These are phyloP conservation scores for Atherix ibis DNA, from an alignment of 2,888 invertebrate genomes.

Conservation along the genomic window DNA sequence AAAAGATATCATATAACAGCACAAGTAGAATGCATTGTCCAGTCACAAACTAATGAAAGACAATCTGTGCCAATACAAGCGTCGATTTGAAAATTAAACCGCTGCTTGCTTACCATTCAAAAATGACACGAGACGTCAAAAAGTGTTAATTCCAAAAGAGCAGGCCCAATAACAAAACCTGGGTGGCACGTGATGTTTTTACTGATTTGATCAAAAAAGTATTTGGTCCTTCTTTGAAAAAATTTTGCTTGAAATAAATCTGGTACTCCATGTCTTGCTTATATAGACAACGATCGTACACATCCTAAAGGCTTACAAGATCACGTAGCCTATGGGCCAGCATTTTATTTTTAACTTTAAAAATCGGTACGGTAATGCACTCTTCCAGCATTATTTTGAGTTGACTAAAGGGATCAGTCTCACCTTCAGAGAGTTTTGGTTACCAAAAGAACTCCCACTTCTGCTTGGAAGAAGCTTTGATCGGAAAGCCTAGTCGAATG, in stretches of 20 bases:
- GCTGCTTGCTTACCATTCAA: slow-evolving; percentile 7
- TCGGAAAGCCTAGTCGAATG: too few species aligned
- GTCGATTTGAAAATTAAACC: slow-evolving; percentile 9
- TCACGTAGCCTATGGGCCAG: slow-evolving; percentile 18
- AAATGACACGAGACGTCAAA: slow-evolving; percentile 8
- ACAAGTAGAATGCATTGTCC: slow-evolving; percentile 5
- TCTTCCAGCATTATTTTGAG: too few species aligned
- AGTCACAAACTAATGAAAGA: slow-evolving; percentile 10
- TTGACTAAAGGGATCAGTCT: too few species aligned
- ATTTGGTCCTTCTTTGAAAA: background rate
- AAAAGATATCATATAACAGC: slow-evolving; percentile 2
- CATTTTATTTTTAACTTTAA: slow-evolving; percentile 19
- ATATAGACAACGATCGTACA: background rate
- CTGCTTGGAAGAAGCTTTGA: too few species aligned
- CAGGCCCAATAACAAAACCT: background rate
- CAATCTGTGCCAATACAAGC: slow-evolving; percentile 7
- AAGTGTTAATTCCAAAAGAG: background rate
- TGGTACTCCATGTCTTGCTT: too few species aligned
- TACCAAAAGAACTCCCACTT: too few species aligned
- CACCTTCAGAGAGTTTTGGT: too few species aligned
- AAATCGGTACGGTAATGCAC: slow-evolving; percentile 19
- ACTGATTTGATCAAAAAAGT: slow-evolving; percentile 1
- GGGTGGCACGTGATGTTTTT: background rate
- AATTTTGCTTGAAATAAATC: too few species aligned
- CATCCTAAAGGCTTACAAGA: slow-evolving; percentile 13